Evolutionary conservation across 2,888 invertebrate species (phyloP), one percentile per base, ranked within the genome.

Genomic region (Nemapogon koenigi): DNA sequence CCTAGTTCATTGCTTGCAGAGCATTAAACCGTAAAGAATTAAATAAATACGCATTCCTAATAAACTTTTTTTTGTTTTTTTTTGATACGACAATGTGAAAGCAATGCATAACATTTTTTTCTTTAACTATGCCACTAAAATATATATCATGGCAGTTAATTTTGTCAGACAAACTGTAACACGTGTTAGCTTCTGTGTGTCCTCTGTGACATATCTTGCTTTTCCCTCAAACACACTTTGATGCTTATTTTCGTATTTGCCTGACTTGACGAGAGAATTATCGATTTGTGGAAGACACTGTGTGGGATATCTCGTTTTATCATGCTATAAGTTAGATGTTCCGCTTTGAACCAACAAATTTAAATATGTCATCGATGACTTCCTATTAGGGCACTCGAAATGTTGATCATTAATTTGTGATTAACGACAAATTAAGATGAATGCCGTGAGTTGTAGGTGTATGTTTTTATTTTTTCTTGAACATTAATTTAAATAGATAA

Each of bases 161-260:
- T 70, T 71, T 75, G 73, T 75, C 66, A 61, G 61, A 73, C 75
- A 73, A 71, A 75, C 65, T 70, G 70, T 62, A 68, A 76, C 76
- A 76, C 56, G 59, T 76, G 76, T 76, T 72, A 58, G 70, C 66
- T 58, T 59, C 69, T 63, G 64, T 57, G 64, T 57, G 57, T 59
- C 57, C 59, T 59, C 62, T 64, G 55, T 58, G 65, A 71, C 69
- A 72, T 71, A 72, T 70, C 71, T 71, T 64, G 67, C 62, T 69
- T 63, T 54, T 60, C 57, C 65, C 60, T 71, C 71, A 73, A 73
- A 73, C 72, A 73, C 62, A 65, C 75, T 75, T 76, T 75, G 75
- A 75, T 65, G 72, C 66, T 72, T 75, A 76, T 76, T 76, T 75
- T 73, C 66, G 75, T 75, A 66, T 71, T 70, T 62, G 67, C 65